Conservation (phyloP, 2,888 invertebrate genomes). For the Xestia xanthographa region DNA sequence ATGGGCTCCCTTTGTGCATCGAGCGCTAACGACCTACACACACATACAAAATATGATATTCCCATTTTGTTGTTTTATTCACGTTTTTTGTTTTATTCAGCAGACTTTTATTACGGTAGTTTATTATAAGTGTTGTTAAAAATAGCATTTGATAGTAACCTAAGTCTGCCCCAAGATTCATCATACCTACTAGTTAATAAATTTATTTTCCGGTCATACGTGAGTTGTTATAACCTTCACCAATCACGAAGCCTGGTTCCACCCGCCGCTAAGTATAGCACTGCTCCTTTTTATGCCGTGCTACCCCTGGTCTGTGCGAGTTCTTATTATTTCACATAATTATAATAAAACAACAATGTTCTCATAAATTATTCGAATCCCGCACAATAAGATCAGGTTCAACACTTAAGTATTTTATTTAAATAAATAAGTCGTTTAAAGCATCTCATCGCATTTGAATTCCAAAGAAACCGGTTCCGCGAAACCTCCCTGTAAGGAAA, state of each 20-base stretch:
- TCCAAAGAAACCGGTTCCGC: neutral
- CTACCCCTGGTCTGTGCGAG: neutral
- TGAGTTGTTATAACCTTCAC: neutral
- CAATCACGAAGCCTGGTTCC: neutral
- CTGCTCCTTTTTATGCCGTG: neutral
- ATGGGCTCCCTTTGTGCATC: constrained; percentile 3
- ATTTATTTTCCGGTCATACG: neutral
- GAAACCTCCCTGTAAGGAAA: neutral
- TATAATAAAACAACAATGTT: neutral
- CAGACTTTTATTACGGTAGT: neutral
- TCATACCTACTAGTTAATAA: too few species aligned
- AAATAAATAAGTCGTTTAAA: constrained; percentile 3
- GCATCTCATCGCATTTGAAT: constrained; percentile 12
- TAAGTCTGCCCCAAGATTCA: neutral
- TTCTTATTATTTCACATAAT: neutral
- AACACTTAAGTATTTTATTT: neutral
- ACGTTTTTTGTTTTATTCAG: constrained; percentile 5
- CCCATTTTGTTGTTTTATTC: neutral
- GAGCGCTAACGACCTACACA: constrained; percentile 22
- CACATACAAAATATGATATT: neutral
- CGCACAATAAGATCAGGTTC: neutral
- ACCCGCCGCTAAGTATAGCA: neutral
- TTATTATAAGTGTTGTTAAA: neutral
- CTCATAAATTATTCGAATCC: constrained; percentile 2
- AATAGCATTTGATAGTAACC: too few species aligned